Evolutionary conservation across 2,888 invertebrate species (phyloP), one percentile per base, ranked within the genome.

Genomic region (Drosophila nigritarsus): DNA sequence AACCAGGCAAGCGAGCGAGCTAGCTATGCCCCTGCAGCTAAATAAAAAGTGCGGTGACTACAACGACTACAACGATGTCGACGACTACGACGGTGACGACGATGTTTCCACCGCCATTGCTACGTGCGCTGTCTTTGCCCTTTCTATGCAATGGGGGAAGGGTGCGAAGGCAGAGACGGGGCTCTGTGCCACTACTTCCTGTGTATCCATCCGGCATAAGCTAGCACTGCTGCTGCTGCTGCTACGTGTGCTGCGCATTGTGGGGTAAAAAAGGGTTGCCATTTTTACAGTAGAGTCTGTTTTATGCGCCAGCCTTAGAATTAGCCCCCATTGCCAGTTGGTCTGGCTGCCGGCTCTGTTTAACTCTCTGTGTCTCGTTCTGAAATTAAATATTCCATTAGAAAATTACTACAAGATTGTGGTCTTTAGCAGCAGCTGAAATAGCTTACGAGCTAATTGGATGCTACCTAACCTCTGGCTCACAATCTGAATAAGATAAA

Each of bases 371-470:
- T 82, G 83, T 80, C 87, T 83, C 78, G 88, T 82, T 87, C 77
- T 82, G 79, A 89, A 91, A 91, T 90, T 91, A 90, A 91, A 90
- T 91, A 90, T 90, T 90, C 90, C 91, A 90, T 90, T 90, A 90
- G 90, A 91, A 91, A 89, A 90, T 91, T 90, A 90, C 89, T 87
- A 90, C 84, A 91, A 89, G 90, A 91, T 90, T 91, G 87, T 83
- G 90, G 89, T 75, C 87, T 80, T 75, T 59, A 82, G 63, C 79
- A 75, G 79, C 40, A 65, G 60, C 55, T 59, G 60, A 58, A 62
- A 66, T 60, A 74, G 77, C 78, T 80, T 73, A 60, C 54, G 61
- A 69, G 75, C 76, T 78, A 78, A 78, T 78, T 78, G 78, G 80
- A 78, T 75, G 78, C 73, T 49, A 34, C 56, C 40, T 65, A 55